Evolutionary conservation across 1,140 invertebrate genomes (phyloP).

Genomic region (Drosophila cardini): DNA sequence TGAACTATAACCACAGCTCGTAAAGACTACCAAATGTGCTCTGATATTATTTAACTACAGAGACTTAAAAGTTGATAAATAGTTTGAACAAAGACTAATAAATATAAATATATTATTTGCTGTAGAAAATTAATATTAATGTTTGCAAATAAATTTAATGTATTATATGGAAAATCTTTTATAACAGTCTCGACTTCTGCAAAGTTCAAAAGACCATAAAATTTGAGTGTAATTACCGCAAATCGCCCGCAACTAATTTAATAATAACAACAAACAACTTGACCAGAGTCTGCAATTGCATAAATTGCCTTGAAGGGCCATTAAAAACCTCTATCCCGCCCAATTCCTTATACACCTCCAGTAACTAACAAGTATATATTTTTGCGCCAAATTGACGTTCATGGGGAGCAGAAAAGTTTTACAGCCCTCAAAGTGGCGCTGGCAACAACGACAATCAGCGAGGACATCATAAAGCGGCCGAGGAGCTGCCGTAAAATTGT

Average conservation of each 20-base stretch:
- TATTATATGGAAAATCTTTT: slow-evolving; percentile 27
- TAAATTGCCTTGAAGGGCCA: slow-evolving; percentile 75
- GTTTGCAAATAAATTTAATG: slow-evolving; percentile 4
- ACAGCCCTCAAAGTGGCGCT: slow-evolving; percentile 60
- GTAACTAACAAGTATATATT: slow-evolving; percentile 26
- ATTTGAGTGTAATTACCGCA: slow-evolving; percentile 76
- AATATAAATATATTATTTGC: background rate
- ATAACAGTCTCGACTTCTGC: background rate
- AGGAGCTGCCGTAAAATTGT: slow-evolving; percentile 39
- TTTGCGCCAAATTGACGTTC: slow-evolving; percentile 71
- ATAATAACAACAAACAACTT: slow-evolving; percentile 71
- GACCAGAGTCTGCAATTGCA: slow-evolving; percentile 45
- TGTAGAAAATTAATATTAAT: slow-evolving; percentile 26
- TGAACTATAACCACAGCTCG: background rate
- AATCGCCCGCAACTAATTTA: slow-evolving; percentile 83
- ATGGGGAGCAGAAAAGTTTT: slow-evolving; percentile 59
- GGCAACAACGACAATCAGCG: slow-evolving; percentile 57
- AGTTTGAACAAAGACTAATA: background rate
- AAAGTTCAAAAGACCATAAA: slow-evolving; percentile 64
- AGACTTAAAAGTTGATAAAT: background rate
- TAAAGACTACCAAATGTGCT: background rate
- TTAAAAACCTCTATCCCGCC: slow-evolving; percentile 64
- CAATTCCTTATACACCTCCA: background rate
- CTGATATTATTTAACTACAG: background rate
- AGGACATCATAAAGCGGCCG: slow-evolving; percentile 35